Base-by-base conservation (phyloP, 2,888 invertebrate genomes). In the Drosophila anomalata region DNA sequence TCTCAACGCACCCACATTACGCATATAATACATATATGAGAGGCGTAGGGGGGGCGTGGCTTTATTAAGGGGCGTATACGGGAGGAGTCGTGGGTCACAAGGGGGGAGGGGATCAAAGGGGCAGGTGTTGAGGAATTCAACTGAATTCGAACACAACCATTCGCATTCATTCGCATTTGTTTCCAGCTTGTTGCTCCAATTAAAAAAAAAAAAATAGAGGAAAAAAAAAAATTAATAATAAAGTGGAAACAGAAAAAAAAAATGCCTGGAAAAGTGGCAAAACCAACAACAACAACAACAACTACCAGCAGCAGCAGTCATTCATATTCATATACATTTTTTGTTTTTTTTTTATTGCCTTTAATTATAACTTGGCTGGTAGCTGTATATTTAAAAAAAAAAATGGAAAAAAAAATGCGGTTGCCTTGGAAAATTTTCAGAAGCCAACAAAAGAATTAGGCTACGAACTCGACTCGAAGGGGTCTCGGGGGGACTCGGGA, bases 321-420 rank as follows among this genome's bases (percentile, higher is more conserved):
- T 36, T 36, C 36, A 36, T 36, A 36, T 36, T 36, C 36, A 36
- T 36, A 36, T n/a, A 36, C 36, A 36, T 36, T 36, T 36, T n/a
- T n/a, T n/a, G n/a, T n/a, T 54, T 71, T 71, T 70, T 70, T 71
- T 75, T 75, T 58, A 76, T 75, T 75, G 62, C 76, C 67, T 42
- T 36, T 71, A 73, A 73, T 73, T 73, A 71, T 57, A 73, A 60
- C 33, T 46, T 54, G 24, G 47, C 36, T 36, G n/a, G 33, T 47
- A 41, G 50, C 33, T 36, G 36, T 33, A 33, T 33, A 33, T 11
- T 33, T 12, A 33, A 33, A 33, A 33, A 33, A 31, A 31, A 33
- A 33, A 12, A n/a, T 20, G 26, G n/a, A 12, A 33, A 33, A 33
- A 33, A 33, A 33, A 33, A 33, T 33, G 36, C 29, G 31, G n/a